These are phyloP conservation scores for Anastrepha obliqua DNA, from an alignment of 1,140 invertebrate species.

Conservation along the genomic window DNA sequence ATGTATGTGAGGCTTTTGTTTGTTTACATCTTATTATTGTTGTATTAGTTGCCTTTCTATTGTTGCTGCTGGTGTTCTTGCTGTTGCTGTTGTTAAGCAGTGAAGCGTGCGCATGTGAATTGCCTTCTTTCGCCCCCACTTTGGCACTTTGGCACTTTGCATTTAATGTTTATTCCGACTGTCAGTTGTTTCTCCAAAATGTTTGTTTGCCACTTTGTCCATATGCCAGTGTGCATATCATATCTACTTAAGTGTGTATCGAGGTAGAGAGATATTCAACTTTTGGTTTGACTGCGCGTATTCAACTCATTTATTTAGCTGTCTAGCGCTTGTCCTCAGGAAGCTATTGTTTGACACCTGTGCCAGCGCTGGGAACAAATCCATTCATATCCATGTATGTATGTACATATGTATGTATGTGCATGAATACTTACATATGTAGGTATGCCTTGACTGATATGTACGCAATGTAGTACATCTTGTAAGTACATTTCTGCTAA, in stretches of 20 bases:
- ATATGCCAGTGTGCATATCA: slow-evolving; percentile 60
- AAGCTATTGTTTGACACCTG: slow-evolving; percentile 6
- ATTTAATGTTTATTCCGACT: slow-evolving; percentile 36
- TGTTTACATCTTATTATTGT: slow-evolving; percentile 54
- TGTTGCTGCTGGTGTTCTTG: background rate
- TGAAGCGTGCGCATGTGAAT: slow-evolving; percentile 40
- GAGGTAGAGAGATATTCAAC: background rate
- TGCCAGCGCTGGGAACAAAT: background rate
- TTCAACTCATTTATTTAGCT: slow-evolving; percentile 43
- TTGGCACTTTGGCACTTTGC: background rate
- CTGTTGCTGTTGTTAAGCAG: slow-evolving; percentile 26
- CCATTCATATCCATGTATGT: background rate
- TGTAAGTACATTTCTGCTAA: too few relatives aligned
- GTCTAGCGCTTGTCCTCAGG: slow-evolving; percentile 2
- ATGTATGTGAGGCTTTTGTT: slow-evolving; percentile 16
- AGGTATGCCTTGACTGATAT: too few relatives aligned
- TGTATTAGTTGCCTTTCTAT: slow-evolving; percentile 6
- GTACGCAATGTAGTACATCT: too few relatives aligned
- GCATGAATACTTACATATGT: too few relatives aligned
- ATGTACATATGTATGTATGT: background rate
- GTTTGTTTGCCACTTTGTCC: slow-evolving; percentile 53
- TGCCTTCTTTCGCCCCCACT: slow-evolving; percentile 38
- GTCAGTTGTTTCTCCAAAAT: slow-evolving; percentile 51
- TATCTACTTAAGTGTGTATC: slow-evolving; percentile 14
- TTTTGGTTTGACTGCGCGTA: background rate